Evolutionary conservation across 2,888 invertebrate genomes (phyloP).

Genomic region (Tenthredo amoena): DNA sequence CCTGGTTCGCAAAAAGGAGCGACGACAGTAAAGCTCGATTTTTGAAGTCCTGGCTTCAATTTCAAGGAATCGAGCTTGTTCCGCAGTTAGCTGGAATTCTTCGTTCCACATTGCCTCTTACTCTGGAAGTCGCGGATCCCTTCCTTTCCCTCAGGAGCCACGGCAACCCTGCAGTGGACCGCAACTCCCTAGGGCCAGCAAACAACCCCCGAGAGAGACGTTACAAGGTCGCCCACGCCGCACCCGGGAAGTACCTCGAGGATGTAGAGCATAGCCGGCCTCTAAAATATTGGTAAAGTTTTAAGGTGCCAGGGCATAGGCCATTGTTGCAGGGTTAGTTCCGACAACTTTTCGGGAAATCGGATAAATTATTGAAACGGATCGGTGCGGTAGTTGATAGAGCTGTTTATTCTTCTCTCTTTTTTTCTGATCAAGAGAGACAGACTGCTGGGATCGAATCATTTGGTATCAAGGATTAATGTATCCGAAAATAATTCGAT

Average conservation of each 20-base stretch:
- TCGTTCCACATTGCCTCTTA: slow-evolving; percentile 5
- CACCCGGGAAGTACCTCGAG: slow-evolving; percentile 60
- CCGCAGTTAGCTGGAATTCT: slow-evolving; percentile 28
- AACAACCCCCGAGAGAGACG: slow-evolving; percentile 67
- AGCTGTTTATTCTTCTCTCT: not conserved
- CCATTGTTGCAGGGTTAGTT: slow-evolving; percentile 48
- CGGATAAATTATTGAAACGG: slow-evolving; percentile 43
- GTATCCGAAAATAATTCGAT: not conserved
- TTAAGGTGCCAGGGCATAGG: slow-evolving; percentile 63
- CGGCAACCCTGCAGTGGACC: slow-evolving; percentile 32
- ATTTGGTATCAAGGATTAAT: not conserved
- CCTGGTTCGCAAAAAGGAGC: not conserved
- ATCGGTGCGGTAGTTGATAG: slow-evolving; percentile 21
- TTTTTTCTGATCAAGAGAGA: not conserved
- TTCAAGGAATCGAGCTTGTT: not conserved
- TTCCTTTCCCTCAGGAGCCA: not conserved
- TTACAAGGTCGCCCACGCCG: slow-evolving; percentile 66
- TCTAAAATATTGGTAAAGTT: slow-evolving; percentile 75
- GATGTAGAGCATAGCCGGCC: slow-evolving; percentile 64
- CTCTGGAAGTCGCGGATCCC: not conserved
- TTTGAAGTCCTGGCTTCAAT: not conserved
- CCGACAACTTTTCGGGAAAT: slow-evolving; percentile 42
- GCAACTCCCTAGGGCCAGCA: slow-evolving; percentile 64
- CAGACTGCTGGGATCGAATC: not conserved
- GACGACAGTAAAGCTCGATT: not conserved